Evolutionary conservation across 2,113 vertebrate genomes (phyloP).

Genomic region (Alexandromys fortis): DNA sequence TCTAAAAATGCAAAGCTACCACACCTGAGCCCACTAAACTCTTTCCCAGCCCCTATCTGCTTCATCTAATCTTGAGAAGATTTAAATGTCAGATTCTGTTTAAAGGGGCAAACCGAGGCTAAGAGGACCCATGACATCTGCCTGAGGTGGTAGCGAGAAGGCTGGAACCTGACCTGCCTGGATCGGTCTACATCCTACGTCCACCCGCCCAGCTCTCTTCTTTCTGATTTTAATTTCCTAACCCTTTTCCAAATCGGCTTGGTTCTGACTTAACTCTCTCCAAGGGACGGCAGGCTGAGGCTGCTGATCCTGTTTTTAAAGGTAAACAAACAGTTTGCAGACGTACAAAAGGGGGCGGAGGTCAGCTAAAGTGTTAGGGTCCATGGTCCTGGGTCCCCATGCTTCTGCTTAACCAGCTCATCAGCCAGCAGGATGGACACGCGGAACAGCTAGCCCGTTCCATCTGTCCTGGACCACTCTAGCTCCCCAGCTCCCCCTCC

Average conservation of each 20-base stretch:
- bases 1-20: too few relatives aligned
- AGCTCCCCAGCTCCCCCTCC: background rate
- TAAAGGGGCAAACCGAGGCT: background rate
- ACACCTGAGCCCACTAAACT: background rate
- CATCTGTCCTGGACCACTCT: background rate
- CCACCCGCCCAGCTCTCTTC: background rate
- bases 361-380: background rate
- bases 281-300: accelerated
- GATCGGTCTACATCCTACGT: accelerated
- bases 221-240: background rate
- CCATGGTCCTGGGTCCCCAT: background rate
- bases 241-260: too few relatives aligned
- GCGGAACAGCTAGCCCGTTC: background rate
- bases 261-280: background rate
- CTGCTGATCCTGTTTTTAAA: accelerated
- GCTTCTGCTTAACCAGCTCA: background rate
- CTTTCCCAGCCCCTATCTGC: background rate
- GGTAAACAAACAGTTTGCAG: accelerated
- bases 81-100: accelerated
- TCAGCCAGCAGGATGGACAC: accelerated
- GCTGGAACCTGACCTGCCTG: background rate
- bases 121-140: background rate
- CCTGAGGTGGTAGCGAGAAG: accelerated
- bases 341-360: accelerated
- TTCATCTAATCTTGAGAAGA: background rate